phyloP scores from a whole-genome alignment of 2,113 vertebrate species.

The Cairina moschata region DNA sequence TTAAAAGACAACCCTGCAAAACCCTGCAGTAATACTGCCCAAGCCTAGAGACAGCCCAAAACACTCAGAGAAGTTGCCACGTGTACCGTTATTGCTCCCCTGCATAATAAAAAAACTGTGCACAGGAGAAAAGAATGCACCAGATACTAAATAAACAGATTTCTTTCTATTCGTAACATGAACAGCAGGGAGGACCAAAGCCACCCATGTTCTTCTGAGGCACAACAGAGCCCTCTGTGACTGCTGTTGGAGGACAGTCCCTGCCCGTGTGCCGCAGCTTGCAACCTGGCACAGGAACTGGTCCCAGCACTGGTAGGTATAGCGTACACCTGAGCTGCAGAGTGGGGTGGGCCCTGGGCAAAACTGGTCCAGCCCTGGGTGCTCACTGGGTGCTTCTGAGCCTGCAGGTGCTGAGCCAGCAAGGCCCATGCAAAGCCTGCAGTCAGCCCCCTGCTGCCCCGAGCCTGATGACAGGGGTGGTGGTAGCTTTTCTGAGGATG shows the following conservation, averaged over 20 bases:
- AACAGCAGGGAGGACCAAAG: not conserved
- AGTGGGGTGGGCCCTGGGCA: not conserved
- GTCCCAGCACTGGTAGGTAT: not conserved
- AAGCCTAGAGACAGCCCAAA: not conserved
- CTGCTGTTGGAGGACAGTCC: not conserved
- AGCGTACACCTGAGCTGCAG: not conserved
- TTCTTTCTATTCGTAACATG: not conserved
- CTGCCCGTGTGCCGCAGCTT: fast-evolving
- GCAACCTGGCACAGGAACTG: too few relatives aligned
- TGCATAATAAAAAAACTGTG: not conserved
- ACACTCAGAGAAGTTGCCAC: not conserved
- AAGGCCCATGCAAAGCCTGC: too few relatives aligned
- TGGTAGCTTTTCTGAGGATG: not conserved
- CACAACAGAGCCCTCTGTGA: not conserved
- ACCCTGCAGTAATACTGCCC: fast-evolving
- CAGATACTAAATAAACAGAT: not conserved
- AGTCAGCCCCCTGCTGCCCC: not conserved
- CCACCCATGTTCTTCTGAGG: not conserved
- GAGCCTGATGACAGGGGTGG: fast-evolving
- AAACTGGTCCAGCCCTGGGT: not conserved
- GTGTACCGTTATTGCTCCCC: not conserved
- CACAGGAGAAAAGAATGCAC: not conserved
- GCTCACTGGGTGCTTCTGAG: not conserved
- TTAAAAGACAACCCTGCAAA: not conserved
- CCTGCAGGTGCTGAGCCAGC: not conserved